phyloP scores from a whole-genome alignment of 2,797 vertebrate species.

The Karalla daura region DNA sequence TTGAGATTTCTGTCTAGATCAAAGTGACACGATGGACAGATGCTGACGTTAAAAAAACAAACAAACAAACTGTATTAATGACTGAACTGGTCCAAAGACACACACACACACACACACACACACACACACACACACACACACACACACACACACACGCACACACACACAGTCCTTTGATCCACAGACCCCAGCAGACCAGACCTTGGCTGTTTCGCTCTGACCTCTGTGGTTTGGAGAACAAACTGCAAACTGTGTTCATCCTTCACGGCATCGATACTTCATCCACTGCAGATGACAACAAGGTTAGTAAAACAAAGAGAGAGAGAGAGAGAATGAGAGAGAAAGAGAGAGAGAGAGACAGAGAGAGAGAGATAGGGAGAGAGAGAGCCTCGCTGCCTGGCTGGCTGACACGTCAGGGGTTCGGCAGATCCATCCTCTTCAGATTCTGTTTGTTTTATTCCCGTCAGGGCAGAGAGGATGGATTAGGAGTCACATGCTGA shows the following conservation, averaged over 20 bases:
- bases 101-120: too few relatives aligned
- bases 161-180: constrained; percentile 2
- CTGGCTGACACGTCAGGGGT: neutral
- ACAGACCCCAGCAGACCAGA: constrained; percentile 32
- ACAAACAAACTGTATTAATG: too few relatives aligned
- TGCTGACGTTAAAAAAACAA: too few relatives aligned
- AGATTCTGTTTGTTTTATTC: neutral
- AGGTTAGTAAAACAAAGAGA: constrained; percentile 9
- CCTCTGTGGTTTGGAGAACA: constrained; percentile 38
- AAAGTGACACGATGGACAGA: neutral
- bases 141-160: neutral
- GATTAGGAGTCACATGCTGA: neutral
- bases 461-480: neutral
- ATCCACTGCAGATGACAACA: constrained; percentile 18
- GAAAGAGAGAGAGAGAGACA: constrained; percentile 32
- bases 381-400: too few relatives aligned
- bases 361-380: constrained; percentile 31
- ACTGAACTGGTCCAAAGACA: too few relatives aligned
- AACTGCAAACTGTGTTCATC: constrained; percentile 12
- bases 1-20: neutral
- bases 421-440: neutral
- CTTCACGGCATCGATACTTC: constrained; percentile 19
- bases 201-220: constrained; percentile 42
- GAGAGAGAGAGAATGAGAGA: constrained; percentile 34
- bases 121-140: neutral